Conservation (phyloP, 2,113 vertebrate species). For the Stegastes partitus region DNA sequence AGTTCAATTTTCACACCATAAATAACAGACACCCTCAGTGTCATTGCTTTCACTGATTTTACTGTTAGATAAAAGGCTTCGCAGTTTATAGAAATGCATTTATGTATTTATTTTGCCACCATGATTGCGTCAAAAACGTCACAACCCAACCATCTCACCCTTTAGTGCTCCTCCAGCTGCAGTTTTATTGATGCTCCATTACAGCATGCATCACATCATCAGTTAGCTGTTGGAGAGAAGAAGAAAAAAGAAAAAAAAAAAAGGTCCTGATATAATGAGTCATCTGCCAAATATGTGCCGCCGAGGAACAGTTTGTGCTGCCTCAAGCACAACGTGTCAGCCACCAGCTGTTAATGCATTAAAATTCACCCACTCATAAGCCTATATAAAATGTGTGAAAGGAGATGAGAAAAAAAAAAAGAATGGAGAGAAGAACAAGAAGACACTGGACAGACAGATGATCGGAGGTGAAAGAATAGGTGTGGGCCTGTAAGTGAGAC, state of each 20-base stretch:
- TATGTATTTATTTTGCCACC: neutral
- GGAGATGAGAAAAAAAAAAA: neutral
- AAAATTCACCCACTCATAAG: constrained; percentile 39
- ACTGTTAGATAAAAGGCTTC: neutral
- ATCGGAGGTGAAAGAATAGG: neutral
- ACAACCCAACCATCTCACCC: neutral
- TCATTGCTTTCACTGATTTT: too few relatives aligned
- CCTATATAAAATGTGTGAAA: constrained; percentile 10
- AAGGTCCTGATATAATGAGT: constrained; percentile 57
- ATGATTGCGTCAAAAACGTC: constrained; percentile 1
- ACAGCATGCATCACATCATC: constrained; percentile 36
- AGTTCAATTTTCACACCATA: too few relatives aligned
- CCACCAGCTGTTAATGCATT: constrained; percentile 58
- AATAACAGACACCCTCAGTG: too few relatives aligned
- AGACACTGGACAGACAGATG: neutral
- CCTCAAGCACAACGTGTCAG: constrained; percentile 44
- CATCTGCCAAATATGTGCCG: constrained; percentile 43
- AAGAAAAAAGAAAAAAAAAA: constrained; percentile 1
- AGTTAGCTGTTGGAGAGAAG: neutral
- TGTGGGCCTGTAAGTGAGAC: neutral
- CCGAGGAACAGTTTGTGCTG: constrained; percentile 59
- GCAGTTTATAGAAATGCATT: neutral
- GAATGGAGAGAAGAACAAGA: neutral
- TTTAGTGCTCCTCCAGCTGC: constrained; percentile 27
- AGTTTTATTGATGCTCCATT: constrained; percentile 31